Base-by-base conservation (phyloP, 2,888 invertebrate genomes). In the Clostera curtula region DNA sequence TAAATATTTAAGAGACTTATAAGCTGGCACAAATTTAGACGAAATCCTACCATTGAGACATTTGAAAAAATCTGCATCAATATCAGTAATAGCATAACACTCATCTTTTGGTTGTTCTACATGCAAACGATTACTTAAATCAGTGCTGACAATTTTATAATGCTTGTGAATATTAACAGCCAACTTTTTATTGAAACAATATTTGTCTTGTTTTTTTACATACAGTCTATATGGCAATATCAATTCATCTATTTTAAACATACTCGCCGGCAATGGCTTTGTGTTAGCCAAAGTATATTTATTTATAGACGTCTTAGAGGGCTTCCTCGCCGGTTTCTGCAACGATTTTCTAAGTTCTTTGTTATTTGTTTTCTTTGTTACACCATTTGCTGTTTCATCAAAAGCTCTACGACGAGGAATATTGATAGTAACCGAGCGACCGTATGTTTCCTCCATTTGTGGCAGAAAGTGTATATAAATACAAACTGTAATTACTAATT, bases 151-250 rank as follows among this genome's bases (percentile, higher is more conserved):
- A 30, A 59, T 56, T 56, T 72, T 74, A 38, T 76, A 67, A 41
- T 58, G 62, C 2, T 73, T 58, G 14, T 41, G 29, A 27, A 66
- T 34, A 29, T 47, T 45, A 14, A 69, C 56, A 5, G 36, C 37
- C 12, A 64, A 40, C 13, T 39, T 47, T 27, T 62, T 49, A 29
- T 42, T 58, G 20, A 59, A 56, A 32, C 43, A 54, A 14, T 55
- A 34, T 6, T 29, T 46, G 16, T 60, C 50, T 49, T 65, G 57
- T 31, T 46, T 49, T 36, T 64, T 73, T 12, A 49, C 40, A 45
- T 56, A 79, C 14, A 57, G 33, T 35, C 55, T 58, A 24, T 63
- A 73, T 3, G 74, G 51, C 33, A 75, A 41, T 5, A 75, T 36
- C 18, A 67, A 31, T 33, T 57, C 50, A 28, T 67, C 57, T 27